A percentile compares a stretch with the other conserved stretches of the same genome.
phyloP scores from a whole-genome alignment of 2,888 invertebrate genomes.

The Tenodera sinensis region DNA sequence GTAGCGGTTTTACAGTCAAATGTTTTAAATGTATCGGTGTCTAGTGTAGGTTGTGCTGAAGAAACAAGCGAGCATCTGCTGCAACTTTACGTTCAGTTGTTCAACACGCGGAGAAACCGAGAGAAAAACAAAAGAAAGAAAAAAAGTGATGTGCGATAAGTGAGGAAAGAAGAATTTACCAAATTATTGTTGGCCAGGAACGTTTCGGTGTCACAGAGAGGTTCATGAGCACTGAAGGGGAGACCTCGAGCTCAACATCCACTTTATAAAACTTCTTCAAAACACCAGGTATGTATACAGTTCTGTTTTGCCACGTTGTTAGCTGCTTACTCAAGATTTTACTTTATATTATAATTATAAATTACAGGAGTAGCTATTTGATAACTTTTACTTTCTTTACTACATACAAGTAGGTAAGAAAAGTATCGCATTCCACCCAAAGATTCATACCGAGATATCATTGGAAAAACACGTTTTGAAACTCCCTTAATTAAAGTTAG shows the following conservation, averaged over 20 bases:
- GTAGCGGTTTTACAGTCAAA: conserved; percentile 7
- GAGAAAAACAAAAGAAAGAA: not conserved
- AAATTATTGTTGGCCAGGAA: not conserved
- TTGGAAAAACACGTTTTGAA: too few species aligned
- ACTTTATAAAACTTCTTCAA: not conserved
- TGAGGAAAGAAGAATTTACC: not conserved
- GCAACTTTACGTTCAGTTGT: not conserved
- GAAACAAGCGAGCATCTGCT: not conserved
- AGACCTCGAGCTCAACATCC: not conserved
- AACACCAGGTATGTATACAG: not conserved
- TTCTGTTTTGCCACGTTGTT: too few species aligned
- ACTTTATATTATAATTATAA: too few species aligned
- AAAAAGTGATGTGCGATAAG: not conserved
- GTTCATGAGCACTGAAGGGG: not conserved
- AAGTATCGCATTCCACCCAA: too few species aligned
- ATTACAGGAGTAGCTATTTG: too few species aligned
- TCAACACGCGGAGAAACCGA: not conserved
- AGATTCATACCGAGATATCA: too few species aligned
- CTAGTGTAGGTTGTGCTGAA: not conserved
- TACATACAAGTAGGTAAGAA: too few species aligned
- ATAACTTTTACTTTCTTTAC: too few species aligned
- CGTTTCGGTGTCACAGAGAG: not conserved
- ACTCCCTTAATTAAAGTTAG: too few species aligned
- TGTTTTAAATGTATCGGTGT: not conserved
- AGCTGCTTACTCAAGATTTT: too few species aligned